Percentiles rank a stretch among this genome's conserved stretches.
Evolutionary conservation across 30 jellyfish, hydroid and myxozoan species (phyloP).

Genomic region (Sanderia malayensis): DNA sequence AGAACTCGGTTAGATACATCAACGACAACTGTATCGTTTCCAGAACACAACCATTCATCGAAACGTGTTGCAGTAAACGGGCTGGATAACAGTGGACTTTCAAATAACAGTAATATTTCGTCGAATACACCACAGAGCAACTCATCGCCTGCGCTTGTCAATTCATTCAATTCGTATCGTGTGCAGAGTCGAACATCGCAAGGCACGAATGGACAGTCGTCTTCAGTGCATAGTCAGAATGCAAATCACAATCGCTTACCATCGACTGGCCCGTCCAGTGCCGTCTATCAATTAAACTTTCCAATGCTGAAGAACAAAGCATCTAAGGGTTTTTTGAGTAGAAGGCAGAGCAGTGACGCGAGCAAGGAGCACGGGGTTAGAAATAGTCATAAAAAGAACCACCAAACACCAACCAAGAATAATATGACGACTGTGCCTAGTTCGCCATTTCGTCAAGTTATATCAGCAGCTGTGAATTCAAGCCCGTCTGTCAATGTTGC

Average conservation of each 20-base stretch:
- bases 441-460: slow-evolving; percentile 56
- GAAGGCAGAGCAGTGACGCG: slow-evolving; percentile 36
- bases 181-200: slow-evolving; percentile 27
- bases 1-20: slow-evolving; percentile 27
- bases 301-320: slow-evolving; percentile 64
- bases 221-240: slow-evolving; percentile 1
- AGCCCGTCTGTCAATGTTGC: slow-evolving; percentile 46
- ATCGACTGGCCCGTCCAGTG: slow-evolving; percentile 89
- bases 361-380: slow-evolving; percentile 34
- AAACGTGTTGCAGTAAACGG: background rate
- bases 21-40: slow-evolving; percentile 4
- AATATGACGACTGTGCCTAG: slow-evolving; percentile 27
- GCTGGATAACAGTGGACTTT: background rate
- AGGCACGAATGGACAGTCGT: slow-evolving; percentile 4
- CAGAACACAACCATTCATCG: background rate
- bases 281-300: slow-evolving; percentile 85
- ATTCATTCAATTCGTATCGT: slow-evolving; percentile 9
- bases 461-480: slow-evolving; percentile 34
- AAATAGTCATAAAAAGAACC: slow-evolving; percentile 30
- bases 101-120: slow-evolving; percentile 10
- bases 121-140: background rate
- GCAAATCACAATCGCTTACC: slow-evolving; percentile 65
- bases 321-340: slow-evolving; percentile 39
- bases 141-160: background rate
- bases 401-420: slow-evolving; percentile 30